Evolutionary conservation across 2,797 vertebrate species (phyloP).

Genomic region (Chelidonichthys spinosus): DNA sequence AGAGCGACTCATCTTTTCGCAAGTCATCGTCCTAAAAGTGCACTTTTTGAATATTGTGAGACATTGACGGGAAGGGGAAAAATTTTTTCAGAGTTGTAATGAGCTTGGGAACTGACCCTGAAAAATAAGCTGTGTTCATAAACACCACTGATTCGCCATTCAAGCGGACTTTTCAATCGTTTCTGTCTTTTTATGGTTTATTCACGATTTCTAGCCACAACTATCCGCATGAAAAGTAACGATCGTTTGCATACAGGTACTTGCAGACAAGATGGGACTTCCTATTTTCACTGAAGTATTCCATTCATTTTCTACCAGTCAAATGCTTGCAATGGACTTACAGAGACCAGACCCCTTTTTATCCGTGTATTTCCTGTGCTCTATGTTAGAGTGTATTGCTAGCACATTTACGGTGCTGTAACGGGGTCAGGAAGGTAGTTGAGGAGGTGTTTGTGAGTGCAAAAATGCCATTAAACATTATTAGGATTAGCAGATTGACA

Average conservation of each 20-base stretch:
- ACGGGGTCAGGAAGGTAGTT: conserved; percentile 44
- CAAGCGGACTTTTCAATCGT: conserved; percentile 36
- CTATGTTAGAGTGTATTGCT: conserved; percentile 98
- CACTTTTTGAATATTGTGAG: conserved; percentile 74
- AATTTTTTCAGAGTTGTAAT: conserved; percentile 41
- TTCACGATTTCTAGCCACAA: conserved; percentile 47
- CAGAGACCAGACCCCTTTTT: conserved; percentile 81
- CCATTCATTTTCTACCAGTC: conserved; percentile 76
- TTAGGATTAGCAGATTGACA: conserved; percentile 23
- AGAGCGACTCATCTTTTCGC: conserved; percentile 56
- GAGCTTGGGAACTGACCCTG: conserved; percentile 54
- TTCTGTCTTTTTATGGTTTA: conserved; percentile 26
- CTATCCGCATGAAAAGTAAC: conserved; percentile 52
- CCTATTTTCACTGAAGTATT: conserved; percentile 68
- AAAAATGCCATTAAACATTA: conserved; percentile 55
- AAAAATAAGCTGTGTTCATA: conserved; percentile 57
- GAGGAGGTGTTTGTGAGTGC: conserved; percentile 47
- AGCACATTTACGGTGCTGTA: conserved; percentile 93
- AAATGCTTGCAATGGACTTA: conserved; percentile 66
- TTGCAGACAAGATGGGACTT: conserved; percentile 57
- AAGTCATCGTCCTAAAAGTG: conserved; percentile 75
- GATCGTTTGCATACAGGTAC: conserved; percentile 59
- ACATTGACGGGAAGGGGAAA: not conserved
- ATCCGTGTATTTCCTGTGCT: conserved; percentile 89
- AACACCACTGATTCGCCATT: conserved; percentile 42